Base-by-base conservation (phyloP, 1,140 invertebrate genomes). In the Thaumetopoea pityocampa region DNA sequence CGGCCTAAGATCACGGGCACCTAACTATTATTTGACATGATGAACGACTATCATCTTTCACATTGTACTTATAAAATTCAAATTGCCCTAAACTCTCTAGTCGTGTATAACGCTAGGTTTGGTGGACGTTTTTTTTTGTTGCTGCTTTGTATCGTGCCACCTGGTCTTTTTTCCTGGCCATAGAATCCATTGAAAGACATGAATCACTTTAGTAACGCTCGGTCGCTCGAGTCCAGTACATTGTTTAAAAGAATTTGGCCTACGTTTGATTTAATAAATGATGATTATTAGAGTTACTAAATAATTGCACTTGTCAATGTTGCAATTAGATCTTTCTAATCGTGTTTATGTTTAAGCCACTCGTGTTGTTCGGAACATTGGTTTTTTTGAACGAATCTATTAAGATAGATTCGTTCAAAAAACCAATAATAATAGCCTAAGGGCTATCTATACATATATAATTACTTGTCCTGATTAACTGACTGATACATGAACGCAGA, bases 81-180 rank as follows among this genome's bases (percentile, higher is more conserved):
- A 47, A 66, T 57, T 76, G 35, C 57, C 34, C n/a, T 53, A 43
- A 46, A 40, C 23, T 33, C 7, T 26, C 28, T 17, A 12, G 16
- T 41, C 36, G 43, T 40, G 12, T 53, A 24, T n/a, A n/a, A n/a
- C 42, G 33, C 51, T 54, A 61, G 40, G 51, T 57, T 46, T 61
- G 56, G 46, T 55, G 40, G 32, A 44, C 46, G 58, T 56, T 60
- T 72, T 73, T 57, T 74, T 72, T 73, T 63, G 51, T 67, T 55
- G 60, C 54, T 50, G 38, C 64, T 67, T 65, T 61, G 57, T 68
- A 56, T 53, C 60, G 66, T 62, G 67, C 72, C 77, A 81, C 74
- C 77, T 81, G 77, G 74, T 51, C 63, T 72, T 74, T 81, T 81
- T 78, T 76, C 62, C 50, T 66, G 60, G 18, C 45, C 50, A 59